Percentiles rank a stretch among this genome's conserved stretches.
These are phyloP conservation scores for Trichogramma dendrolimi DNA, from an alignment of 2,888 invertebrate species.

Conservation along the genomic window DNA sequence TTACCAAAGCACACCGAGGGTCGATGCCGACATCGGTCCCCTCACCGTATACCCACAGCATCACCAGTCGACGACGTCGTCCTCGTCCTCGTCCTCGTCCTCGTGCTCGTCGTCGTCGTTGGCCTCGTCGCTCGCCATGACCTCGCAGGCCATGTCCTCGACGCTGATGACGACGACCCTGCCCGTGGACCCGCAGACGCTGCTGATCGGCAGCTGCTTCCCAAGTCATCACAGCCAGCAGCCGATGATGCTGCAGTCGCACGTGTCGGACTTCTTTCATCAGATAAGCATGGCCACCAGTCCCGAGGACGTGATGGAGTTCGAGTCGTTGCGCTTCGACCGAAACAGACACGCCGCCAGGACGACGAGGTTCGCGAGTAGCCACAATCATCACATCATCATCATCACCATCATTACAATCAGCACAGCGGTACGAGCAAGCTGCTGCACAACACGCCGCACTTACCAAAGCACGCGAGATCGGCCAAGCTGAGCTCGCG, in stretches of 20 bases:
- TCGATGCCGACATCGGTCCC: slow-evolving; percentile 48
- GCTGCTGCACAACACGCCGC: slow-evolving; percentile 25
- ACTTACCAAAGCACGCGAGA: slow-evolving; percentile 43
- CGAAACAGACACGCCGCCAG: neutral
- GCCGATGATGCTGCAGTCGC: slow-evolving; percentile 39
- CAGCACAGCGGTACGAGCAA: slow-evolving; percentile 9
- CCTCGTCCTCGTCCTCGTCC: neutral
- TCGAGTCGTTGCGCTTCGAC: slow-evolving; percentile 40
- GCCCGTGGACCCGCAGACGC: slow-evolving; percentile 14
- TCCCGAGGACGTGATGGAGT: slow-evolving; percentile 50
- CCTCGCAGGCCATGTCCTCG: neutral
- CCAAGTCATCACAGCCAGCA: slow-evolving; percentile 2
- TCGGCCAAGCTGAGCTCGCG: slow-evolving; percentile 44
- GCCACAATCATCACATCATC: too few species aligned
- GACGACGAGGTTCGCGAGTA: too few species aligned
- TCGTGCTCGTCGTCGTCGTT: neutral
- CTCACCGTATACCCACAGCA: slow-evolving; percentile 39
- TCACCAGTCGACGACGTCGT: slow-evolving; percentile 9
- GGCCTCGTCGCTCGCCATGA: neutral
- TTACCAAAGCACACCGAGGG: slow-evolving; percentile 49
- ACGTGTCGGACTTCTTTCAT: slow-evolving; percentile 49
- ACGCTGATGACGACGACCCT: neutral
- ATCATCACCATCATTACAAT: too few species aligned
- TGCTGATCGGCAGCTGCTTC: slow-evolving; percentile 1
- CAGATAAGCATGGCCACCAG: slow-evolving; percentile 50